These are phyloP conservation scores for Rotaria socialis DNA, from an alignment of 2,888 invertebrate species.

Conservation along the genomic window DNA sequence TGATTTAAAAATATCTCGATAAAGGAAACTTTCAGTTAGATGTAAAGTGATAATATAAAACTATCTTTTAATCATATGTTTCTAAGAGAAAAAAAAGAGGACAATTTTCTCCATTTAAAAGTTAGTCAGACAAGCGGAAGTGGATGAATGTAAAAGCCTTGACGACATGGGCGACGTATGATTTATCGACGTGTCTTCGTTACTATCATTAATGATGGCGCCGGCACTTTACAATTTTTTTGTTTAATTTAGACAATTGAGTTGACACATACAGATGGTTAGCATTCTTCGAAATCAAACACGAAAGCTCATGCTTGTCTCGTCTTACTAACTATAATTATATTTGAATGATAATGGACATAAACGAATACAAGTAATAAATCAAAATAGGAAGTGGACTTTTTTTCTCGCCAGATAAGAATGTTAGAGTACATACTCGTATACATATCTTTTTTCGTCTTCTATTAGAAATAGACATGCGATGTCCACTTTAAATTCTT, in stretches of 20 bases:
- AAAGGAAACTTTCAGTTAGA: no score
- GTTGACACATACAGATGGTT: constrained; percentile 29
- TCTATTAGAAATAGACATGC: not conserved
- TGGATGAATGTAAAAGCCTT: not conserved
- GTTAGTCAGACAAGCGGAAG: not conserved
- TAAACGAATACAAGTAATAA: not conserved
- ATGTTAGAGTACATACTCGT: not conserved
- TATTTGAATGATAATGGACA: constrained; percentile 7
- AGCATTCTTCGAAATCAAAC: not conserved
- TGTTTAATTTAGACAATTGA: not conserved
- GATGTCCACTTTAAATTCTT: not conserved
- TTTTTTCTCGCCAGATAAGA: not conserved
- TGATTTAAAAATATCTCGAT: not conserved
- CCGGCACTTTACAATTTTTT: not conserved
- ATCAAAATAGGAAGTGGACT: constrained; percentile 5
- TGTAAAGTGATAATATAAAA: not conserved
- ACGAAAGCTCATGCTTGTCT: constrained; percentile 26
- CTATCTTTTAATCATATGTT: not conserved
- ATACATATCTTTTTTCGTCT: not conserved
- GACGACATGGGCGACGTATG: not conserved
- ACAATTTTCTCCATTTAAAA: not conserved
- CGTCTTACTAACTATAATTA: constrained; percentile 23
- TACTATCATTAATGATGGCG: not conserved
- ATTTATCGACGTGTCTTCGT: not conserved
- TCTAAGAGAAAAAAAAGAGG: not conserved